Evolutionary conservation across 2,888 invertebrate genomes (phyloP).

Genomic region (Pseudococcus jackbeardsleyi): DNA sequence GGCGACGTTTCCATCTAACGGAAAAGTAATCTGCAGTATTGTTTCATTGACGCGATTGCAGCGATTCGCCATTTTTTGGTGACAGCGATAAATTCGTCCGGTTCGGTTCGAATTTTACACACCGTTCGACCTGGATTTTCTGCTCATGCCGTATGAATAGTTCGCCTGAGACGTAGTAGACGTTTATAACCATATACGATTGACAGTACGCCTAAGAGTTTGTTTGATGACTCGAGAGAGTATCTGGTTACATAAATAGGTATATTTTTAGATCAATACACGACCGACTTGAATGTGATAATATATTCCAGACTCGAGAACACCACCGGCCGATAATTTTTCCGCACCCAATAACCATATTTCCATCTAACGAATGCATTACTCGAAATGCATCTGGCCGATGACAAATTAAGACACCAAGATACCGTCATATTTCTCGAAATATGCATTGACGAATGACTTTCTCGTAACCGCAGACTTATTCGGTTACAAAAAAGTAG

Average conservation of each 20-base stretch:
- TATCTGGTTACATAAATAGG: conserved; percentile 10
- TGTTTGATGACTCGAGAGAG: not conserved
- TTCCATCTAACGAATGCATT: not conserved
- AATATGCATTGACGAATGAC: conserved; percentile 10
- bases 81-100: conserved; percentile 7
- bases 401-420: not conserved
- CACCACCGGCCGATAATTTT: not conserved
- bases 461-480: conserved; percentile 33
- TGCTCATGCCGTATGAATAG: not conserved
- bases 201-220: not conserved
- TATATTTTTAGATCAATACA: not conserved
- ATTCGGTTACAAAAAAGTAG: conserved; percentile 9
- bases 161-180: not conserved
- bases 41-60: conserved; percentile 15
- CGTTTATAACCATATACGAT: not conserved
- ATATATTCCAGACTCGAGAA: not conserved
- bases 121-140: not conserved
- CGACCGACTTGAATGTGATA: not conserved
- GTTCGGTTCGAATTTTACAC: conserved; percentile 24
- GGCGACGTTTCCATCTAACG: not conserved
- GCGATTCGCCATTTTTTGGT: not conserved
- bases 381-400: not conserved
- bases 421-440: not conserved
- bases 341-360: not conserved
- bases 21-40: not conserved